phyloP scores from a whole-genome alignment of 2,113 vertebrate species.

The Hipposideros armiger region DNA sequence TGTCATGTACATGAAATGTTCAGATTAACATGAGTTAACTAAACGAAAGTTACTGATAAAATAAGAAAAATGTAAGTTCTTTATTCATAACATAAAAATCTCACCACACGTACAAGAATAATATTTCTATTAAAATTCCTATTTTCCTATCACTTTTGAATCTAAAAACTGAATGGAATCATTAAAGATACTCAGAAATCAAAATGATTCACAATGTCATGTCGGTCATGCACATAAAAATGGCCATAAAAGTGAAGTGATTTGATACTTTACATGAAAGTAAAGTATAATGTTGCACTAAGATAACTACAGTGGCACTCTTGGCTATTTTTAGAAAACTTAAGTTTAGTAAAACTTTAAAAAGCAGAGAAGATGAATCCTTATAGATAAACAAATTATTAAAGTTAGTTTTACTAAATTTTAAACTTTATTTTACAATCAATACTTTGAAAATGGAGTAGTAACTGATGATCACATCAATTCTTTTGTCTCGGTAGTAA shows the following conservation, averaged over 20 bases:
- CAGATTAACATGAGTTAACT: conserved; percentile 14
- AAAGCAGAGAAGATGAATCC: background rate
- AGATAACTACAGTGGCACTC: background rate
- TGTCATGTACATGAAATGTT: background rate
- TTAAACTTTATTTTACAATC: conserved; percentile 38
- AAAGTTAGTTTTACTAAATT: conserved; percentile 31
- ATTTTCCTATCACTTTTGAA: conserved; percentile 21
- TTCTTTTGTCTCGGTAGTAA: conserved; percentile 39
- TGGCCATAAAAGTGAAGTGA: background rate
- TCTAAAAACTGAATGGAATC: conserved; percentile 1
- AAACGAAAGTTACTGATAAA: conserved; percentile 34
- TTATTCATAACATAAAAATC: conserved; percentile 22
- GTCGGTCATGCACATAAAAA: background rate
- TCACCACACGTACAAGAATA: background rate
- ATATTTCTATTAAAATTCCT: background rate
- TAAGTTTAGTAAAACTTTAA: background rate
- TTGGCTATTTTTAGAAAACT: conserved; percentile 22
- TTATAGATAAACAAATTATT: conserved; percentile 22
- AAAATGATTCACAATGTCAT: background rate
- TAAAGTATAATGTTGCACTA: background rate
- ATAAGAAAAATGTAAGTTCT: background rate
- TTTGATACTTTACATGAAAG: background rate
- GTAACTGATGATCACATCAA: background rate
- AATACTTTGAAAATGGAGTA: conserved; percentile 27
- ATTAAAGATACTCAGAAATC: background rate